Base-by-base conservation (phyloP, 2,797 vertebrate species). In the Sebastes umbrosus region DNA sequence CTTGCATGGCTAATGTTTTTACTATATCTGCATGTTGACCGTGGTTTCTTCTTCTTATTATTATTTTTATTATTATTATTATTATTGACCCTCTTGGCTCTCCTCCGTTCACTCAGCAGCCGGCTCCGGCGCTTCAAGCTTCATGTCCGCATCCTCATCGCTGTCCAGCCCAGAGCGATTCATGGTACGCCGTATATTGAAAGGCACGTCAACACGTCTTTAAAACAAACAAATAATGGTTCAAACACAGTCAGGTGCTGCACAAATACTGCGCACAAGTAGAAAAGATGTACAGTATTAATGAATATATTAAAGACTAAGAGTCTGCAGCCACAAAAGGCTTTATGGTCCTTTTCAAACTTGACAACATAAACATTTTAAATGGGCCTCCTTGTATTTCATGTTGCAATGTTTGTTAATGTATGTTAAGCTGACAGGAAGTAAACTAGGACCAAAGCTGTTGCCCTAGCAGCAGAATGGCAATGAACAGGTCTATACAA, bases 201-300 rank as follows among this genome's bases (percentile, higher is more conserved):
- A 86, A 39, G 92, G 80, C 22, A 93, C 8, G 18, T 96, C 95
- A 16, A 90, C 95, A n/a, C 94, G 95, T 75, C 96, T 96, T 75
- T 1, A 79, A 70, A 77, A 75, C 8, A 80, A 65, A 24, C 2
- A 66, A 55, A n/a, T 0, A 50, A 5, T 8, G 4, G 2, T 27
- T 66, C 7, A 16, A 60, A 72, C 27, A 22, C 27, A 22, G 20
- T 64, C 10, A 65, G 24, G 10, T n/a, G 29, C 29, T 58, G 52
- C 43, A 79, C 50, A 74, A 25, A 46, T 22, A 68, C 14, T 10
- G 9, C 4, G 27, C 8, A 54, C 29, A 74, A 34, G 13, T 36
- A 54, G 3, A 55, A 24, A 69, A 64, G 8, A 74, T 16, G 31
- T 8, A 4, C 1, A 32, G 14, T 58, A 62, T 25, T 6, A 36